Evolutionary conservation across 37 sponge, comb jelly and placozoan genomes (phyloP).

Genomic region (Halichondria panicea): DNA sequence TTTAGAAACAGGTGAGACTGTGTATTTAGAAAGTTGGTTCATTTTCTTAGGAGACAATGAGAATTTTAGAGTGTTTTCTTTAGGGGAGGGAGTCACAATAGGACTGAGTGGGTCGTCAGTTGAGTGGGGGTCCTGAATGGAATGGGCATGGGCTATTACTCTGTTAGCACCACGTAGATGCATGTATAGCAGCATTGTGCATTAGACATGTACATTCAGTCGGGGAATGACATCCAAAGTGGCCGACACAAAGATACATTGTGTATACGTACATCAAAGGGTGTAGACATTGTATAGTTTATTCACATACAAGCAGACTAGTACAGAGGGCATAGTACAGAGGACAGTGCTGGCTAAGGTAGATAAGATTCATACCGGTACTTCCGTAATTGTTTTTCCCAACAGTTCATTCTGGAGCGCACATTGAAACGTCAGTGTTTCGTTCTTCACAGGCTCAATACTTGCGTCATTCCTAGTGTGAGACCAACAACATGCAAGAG

Average conservation of each 20-base stretch:
- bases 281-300: no score
- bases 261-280: no score
- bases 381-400: slow-evolving; percentile 51
- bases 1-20: slow-evolving; percentile 55
- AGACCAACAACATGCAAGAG: not conserved
- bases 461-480: not conserved
- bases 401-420: slow-evolving; percentile 74
- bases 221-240: not conserved
- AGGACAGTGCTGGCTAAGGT: no score
- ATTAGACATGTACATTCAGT: not conserved
- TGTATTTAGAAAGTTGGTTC: slow-evolving; percentile 41
- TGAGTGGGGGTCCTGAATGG: no score
- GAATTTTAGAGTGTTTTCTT: no score
- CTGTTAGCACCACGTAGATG: no score
- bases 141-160: no score
- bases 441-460: slow-evolving; percentile 22
- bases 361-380: slow-evolving; percentile 68
- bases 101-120: no score
- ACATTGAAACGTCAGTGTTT: slow-evolving; percentile 60
- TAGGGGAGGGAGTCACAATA: no score
- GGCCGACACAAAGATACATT: not conserved
- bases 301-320: no score
- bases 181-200: no score
- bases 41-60: slow-evolving; percentile 53
- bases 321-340: no score